phyloP scores from a whole-genome alignment of 1,140 invertebrate species.

The Cydia pomonella region DNA sequence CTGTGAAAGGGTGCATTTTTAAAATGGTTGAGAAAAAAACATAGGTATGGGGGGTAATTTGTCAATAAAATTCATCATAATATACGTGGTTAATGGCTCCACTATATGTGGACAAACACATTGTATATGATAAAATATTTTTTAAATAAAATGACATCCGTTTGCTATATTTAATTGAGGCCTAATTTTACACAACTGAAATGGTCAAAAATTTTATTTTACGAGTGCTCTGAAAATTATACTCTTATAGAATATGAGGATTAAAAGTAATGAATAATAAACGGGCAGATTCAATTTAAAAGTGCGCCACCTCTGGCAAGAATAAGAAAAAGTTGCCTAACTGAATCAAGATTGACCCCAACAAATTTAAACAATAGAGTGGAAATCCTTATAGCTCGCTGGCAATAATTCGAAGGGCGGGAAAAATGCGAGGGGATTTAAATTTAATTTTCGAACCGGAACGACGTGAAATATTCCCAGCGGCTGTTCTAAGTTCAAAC shows the following conservation, averaged over 20 bases:
- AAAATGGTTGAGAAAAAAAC: too few species aligned
- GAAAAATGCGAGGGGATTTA: constrained; percentile 77
- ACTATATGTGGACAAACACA: too few species aligned
- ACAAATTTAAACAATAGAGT: constrained; percentile 53
- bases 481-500: constrained; percentile 65
- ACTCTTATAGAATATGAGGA: neutral
- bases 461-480: constrained; percentile 75
- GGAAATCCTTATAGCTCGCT: constrained; percentile 63
- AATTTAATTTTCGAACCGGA: constrained; percentile 78
- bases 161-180: too few species aligned
- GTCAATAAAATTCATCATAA: too few species aligned
- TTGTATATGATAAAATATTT: neutral
- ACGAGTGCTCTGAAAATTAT: neutral
- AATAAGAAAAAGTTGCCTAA: constrained; percentile 12
- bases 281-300: neutral
- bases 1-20: too few species aligned
- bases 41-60: too few species aligned
- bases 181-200: too few species aligned
- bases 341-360: constrained; percentile 39
- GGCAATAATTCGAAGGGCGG: constrained; percentile 74
- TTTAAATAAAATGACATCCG: too few species aligned
- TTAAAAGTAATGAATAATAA: neutral
- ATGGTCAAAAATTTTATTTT: too few species aligned
- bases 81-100: too few species aligned
- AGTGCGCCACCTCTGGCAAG: neutral